Base-by-base conservation (phyloP, 1,140 invertebrate species). In the Harpegnathos saltator region DNA sequence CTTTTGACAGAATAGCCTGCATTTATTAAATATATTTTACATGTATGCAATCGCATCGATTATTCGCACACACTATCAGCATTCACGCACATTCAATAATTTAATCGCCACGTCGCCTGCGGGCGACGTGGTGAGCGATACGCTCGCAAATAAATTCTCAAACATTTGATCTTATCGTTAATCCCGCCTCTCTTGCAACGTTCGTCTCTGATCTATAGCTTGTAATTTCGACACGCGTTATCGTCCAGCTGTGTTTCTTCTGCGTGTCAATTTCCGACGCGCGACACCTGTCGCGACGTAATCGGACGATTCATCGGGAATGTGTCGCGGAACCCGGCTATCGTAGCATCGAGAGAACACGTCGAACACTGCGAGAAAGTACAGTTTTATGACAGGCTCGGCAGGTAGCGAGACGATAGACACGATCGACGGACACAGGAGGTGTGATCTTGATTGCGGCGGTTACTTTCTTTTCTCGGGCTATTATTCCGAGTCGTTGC, bases 221-320 rank as follows among this genome's bases (percentile, higher is more conserved):
- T 66, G 19, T 33, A 56, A 4, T 19, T 56, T 48, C 33, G 29
- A 9, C 11, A 15, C n/a, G 19, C 24, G n/a, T 54, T 44, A 56
- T 4, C 15, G 54, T 26, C 24, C 26, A 48, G 14, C 4, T n/a
- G n/a, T 33, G 19, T 22, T 26, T 52, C 14, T 52, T 33, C 17
- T 26, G n/a, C 24, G 12, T n/a, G 15, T 26, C 17, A n/a, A 50
- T 22, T 63, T 50, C 33, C 14, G 12, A 4, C n/a, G 22, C 17
- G 26, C 26, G 15, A 63, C 33, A 69, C 24, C 24, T 14, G 24
- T 66, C n/a, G 38, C 2, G 9, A 11, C 14, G 17, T n/a, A 17
- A 74, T 12, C n/a, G 9, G 11, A 54, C 9, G 22, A 74, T 50
- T 75, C 24, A 54, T 54, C 11, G 54, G 33, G 65, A 65, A 44